Evolutionary conservation across 2,888 invertebrate genomes (phyloP).

Genomic region (Ephialtes manifestator): DNA sequence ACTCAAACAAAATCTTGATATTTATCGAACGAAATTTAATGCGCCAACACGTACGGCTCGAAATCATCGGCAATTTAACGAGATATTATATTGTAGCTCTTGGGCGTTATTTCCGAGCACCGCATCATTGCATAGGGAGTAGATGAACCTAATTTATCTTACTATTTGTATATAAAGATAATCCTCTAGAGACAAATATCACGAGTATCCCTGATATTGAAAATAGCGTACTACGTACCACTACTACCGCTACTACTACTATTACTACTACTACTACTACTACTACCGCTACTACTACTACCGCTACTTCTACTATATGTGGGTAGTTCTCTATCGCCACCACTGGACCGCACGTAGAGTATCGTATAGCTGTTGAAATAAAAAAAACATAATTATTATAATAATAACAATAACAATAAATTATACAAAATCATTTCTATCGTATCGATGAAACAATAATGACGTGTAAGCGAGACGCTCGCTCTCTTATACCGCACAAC

Average conservation of each 20-base stretch:
- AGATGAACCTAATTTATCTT: constrained; percentile 74
- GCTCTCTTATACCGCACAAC: constrained; percentile 19
- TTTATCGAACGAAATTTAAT: neutral
- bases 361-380: constrained; percentile 34
- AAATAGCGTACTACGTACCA: constrained; percentile 36
- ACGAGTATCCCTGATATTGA: constrained; percentile 33
- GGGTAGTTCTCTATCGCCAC: neutral
- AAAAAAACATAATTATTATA: neutral
- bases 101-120: constrained; percentile 36
- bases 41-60: neutral
- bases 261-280: neutral
- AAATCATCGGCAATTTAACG: constrained; percentile 28
- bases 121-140: constrained; percentile 48
- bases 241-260: constrained; percentile 21
- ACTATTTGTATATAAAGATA: constrained; percentile 77
- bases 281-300: neutral
- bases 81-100: constrained; percentile 26
- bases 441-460: constrained; percentile 15
- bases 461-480: neutral
- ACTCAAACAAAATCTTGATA: constrained; percentile 34
- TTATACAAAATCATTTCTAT: neutral
- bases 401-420: too few species aligned
- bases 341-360: constrained; percentile 38
- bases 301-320: neutral
- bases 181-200: constrained; percentile 46